These are phyloP conservation scores for Sebastes taczanowskii DNA, from an alignment of 2,797 vertebrate genomes.

Conservation along the genomic window DNA sequence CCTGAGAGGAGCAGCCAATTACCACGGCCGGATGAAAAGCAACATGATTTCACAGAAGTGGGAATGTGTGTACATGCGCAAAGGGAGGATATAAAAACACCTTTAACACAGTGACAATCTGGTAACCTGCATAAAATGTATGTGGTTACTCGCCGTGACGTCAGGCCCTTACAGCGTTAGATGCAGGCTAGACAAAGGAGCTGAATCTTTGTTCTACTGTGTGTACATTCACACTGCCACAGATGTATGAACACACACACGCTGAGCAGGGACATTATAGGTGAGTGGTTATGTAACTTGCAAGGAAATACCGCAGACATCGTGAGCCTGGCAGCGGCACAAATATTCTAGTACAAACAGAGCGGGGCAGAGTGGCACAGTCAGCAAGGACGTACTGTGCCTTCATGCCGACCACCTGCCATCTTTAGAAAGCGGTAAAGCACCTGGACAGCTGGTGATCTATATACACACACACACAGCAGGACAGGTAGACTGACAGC, in stretches of 20 bases:
- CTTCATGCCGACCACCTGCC: not conserved
- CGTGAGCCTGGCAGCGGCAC: not conserved
- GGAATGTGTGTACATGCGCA: not conserved
- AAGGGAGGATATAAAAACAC: not conserved
- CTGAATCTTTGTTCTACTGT: not conserved
- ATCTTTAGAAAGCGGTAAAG: not conserved
- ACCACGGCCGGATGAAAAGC: slow-evolving; percentile 1
- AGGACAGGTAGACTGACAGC: slow-evolving; percentile 3
- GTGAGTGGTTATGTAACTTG: slow-evolving; percentile 19
- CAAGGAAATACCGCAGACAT: slow-evolving; percentile 30
- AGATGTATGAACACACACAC: not conserved
- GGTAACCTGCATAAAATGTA: not conserved
- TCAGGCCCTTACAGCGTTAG: not conserved
- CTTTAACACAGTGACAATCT: not conserved
- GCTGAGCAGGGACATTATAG: not conserved
- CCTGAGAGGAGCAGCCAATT: slow-evolving; percentile 21
- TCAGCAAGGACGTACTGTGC: not conserved
- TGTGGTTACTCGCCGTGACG: not conserved
- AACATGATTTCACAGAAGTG: slow-evolving; percentile 4
- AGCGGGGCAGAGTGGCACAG: not conserved
- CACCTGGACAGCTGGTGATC: not conserved
- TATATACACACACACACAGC: not conserved
- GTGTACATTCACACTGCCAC: slow-evolving; percentile 1
- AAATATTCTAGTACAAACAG: not conserved
- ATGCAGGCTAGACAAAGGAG: slow-evolving; percentile 11